Evolutionary conservation across 1,140 invertebrate species (phyloP), one percentile per base, ranked within the genome.

Genomic region (Drosophila sproati): DNA sequence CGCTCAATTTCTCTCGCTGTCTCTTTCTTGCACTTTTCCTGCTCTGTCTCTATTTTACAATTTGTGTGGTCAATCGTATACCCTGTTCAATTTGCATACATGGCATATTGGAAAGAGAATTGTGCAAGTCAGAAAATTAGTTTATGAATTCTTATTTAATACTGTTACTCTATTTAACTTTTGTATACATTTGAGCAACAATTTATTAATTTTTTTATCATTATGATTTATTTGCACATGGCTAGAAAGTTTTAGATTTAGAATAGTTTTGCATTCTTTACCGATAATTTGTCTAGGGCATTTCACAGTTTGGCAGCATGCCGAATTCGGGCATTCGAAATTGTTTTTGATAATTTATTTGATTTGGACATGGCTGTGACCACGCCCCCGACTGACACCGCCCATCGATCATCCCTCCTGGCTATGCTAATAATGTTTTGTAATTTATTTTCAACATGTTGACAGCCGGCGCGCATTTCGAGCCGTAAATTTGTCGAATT

Each of bases 391-490:
- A 4, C 32, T 39, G 28, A 60, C 31, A 29, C 56, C 55, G 39
- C 55, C 70, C 55, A 37, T 63, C 51, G 54, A 68, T 72, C 71
- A 77, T 59, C 60, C 78, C 60, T 50, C 12, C 34, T 41, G 60
- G 54, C 72, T 45, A 82, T 86, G 82, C 82, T 87, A 87, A 86
- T 86, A 87, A 86, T 87, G 82, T 87, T 76, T 86, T 78, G 82
- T 79, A 79, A 79, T 87, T 87, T 87, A 86, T 86, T 86, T 87
- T 76, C 75, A 87, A 80, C 81, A 85, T 85, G 82, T 76, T 86
- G 82, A 82, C 82, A 86, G 82, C 71, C 82, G 74, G 76, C 73
- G 82, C 70, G 71, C 64, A 86, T 78, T 87, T 69, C 47, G 60
- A 73, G 64, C 73, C 82, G 75, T 82, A 78, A 82, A 86, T 86